phyloP scores from a whole-genome alignment of 2,888 invertebrate genomes.

The Clostera curtula region DNA sequence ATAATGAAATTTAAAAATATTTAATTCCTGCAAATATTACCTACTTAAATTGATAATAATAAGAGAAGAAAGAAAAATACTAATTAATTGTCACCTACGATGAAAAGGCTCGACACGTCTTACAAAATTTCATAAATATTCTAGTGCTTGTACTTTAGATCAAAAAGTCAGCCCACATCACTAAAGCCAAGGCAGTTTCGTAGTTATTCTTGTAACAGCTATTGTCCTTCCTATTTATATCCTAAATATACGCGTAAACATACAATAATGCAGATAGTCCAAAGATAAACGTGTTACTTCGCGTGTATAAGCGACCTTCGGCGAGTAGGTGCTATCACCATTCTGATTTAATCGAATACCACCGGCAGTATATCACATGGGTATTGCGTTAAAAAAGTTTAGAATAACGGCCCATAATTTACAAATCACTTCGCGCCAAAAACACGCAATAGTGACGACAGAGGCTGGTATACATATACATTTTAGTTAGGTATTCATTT shows the following conservation, averaged over 20 bases:
- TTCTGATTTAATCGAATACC: conserved; percentile 58
- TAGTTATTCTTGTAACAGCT: conserved; percentile 6
- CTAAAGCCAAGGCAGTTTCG: conserved; percentile 5
- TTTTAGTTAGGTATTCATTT: too few relatives aligned
- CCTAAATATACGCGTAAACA: conserved; percentile 19
- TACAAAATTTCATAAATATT: too few relatives aligned
- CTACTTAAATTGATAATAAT: too few relatives aligned
- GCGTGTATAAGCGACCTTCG: conserved; percentile 55
- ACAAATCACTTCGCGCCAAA: conserved; percentile 4
- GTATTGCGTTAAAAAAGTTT: conserved; percentile 29
- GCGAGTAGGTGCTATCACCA: conserved; percentile 37
- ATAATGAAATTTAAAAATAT: too few relatives aligned
- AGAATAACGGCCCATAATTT: conserved; percentile 18
- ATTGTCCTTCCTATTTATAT: not conserved
- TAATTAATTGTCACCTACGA: too few relatives aligned
- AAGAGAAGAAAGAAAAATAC: too few relatives aligned
- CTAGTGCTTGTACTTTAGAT: too few relatives aligned
- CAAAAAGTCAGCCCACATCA: too few relatives aligned
- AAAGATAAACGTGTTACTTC: conserved; percentile 36
- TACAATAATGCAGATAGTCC: conserved; percentile 48
- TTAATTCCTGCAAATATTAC: too few relatives aligned
- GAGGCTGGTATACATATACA: too few relatives aligned
- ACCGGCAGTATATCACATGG: conserved; percentile 34
- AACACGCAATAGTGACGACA: not conserved
- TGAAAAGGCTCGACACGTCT: too few relatives aligned